A percentile compares a stretch with the other conserved stretches of the same genome.
Evolutionary conservation across 2,113 vertebrate genomes (phyloP).

Genomic region (Plecotus auritus): DNA sequence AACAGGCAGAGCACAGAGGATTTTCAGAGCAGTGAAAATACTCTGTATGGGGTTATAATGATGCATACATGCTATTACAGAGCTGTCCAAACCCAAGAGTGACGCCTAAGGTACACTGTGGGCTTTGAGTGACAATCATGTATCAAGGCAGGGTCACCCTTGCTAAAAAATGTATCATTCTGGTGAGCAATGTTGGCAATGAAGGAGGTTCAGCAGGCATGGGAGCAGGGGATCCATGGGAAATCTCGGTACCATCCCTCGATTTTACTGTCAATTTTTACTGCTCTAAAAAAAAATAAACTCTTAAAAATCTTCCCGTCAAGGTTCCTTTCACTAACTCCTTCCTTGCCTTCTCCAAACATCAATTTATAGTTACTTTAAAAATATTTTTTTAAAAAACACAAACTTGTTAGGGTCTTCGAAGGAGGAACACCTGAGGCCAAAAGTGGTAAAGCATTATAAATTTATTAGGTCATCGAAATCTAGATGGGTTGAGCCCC

Average conservation of each 20-base stretch:
- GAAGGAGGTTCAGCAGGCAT: not conserved
- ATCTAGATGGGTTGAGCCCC: no score
- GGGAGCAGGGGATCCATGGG: not conserved
- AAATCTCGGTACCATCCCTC: not conserved
- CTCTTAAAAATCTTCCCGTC: not conserved
- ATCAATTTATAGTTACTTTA: not conserved
- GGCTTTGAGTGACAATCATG: not conserved
- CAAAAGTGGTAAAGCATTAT: no score
- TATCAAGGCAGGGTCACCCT: not conserved
- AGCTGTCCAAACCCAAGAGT: not conserved
- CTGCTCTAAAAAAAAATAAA: not conserved
- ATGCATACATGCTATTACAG: fast-evolving
- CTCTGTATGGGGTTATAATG: no score
- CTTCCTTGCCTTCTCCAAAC: not conserved
- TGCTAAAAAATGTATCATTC: not conserved
- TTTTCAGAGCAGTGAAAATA: not conserved
- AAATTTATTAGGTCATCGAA: no score
- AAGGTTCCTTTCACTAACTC: not conserved
- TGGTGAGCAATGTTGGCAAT: not conserved
- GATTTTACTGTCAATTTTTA: not conserved
- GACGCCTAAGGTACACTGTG: not conserved
- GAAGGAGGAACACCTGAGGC: no score
- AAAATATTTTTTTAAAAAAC: not conserved
- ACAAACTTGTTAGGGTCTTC: no score
- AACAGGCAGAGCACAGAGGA: not conserved